Evolutionary conservation across 2,113 vertebrate genomes (phyloP), one percentile per base, ranked within the genome.

Genomic region (Strix aluco): DNA sequence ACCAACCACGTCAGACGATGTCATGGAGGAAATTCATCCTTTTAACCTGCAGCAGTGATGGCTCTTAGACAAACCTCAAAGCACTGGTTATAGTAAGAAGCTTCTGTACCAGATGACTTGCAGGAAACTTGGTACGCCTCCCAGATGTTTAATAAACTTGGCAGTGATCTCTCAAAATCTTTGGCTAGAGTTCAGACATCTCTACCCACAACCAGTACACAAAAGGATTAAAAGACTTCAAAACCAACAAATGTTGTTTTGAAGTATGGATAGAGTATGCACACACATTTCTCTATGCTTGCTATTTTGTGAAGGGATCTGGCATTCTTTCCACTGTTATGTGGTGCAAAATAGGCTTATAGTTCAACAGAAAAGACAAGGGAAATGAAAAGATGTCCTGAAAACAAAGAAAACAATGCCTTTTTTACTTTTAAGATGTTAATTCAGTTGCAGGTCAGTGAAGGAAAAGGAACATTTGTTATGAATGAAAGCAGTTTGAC

Each of bases 81-180:
- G 36, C 36, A 36, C 36, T 36, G 36, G 36, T 36, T 36, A 36
- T 36, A 36, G 36, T 36, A 36, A 36, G 36, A 36, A 36, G 36
- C 36, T 36, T 36, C 36, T 36, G 36, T 36, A 36, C 36, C 36
- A 36, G 36, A 36, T 36, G 36, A 36, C 36, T 36, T 62, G 40
- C 67, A 83, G 90, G 81, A 91, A 94, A 80, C 36, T n/a, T 66
- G 38, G 54, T 88, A 59, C 86, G 92, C 63, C 46, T 84, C 63
- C 75, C 95, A 96, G 86, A 97, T 94, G 92, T 89, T 95, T 89
- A 86, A 86, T 81, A 79, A 96, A 86, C 80, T 47, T 55, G 62
- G 73, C 80, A 77, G 62, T 55, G 80, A 71, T 75, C 75, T 74
- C 61, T 81, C 38, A 72, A 44, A 86, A 46, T n/a, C 72, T 77